Evolutionary conservation across 2,113 vertebrate species (phyloP), one percentile per base, ranked within the genome.

Genomic region (Gymnobelideus leadbeateri): DNA sequence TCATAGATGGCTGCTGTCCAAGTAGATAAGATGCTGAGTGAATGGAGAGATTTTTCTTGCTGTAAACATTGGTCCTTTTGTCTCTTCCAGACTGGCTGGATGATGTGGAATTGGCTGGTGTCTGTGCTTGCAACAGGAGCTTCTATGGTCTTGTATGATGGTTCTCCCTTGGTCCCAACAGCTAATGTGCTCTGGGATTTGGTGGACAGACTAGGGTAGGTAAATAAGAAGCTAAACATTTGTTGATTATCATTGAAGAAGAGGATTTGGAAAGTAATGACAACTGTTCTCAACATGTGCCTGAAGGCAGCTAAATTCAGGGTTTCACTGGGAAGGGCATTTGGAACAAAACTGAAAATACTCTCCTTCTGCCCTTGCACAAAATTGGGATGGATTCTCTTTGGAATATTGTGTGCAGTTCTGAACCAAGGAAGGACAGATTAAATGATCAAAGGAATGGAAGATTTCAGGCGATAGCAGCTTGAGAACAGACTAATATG

Each of bases 21-120:
- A 93, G 52, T 47, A 23, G 0, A 0, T 1, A 1, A n/a, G 61
- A 43, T 8, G 55, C 91, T 1, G 28, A 21, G 49, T 0, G 91
- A 51, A 23, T 9, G 19, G 77, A 2, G 16, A 0, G 0, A 0
- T 0, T 0, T 23, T 0, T 0, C 26, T 21, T 0, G 0, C 0
- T 0, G 53, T n/a, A 46, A 16, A 9, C 94, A 1, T 0, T 1
- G 0, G 11, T 0, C 25, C 3, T 61, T 49, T 89, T 57, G 25
- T 97, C 8, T 52, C 16, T 89, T 46, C 24, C 96, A 99, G 99
- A 99, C 98, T 0, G 99, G 99, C 97, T 99, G 99, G 99, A 99
- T 99, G 99, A 99, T 99, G 99, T 99, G 99, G 99, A 99, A 99
- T 97, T 99, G 99, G 99, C 97, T 99, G 96, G 98, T 99, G 95